These are phyloP conservation scores for Myotis pilosus DNA, from an alignment of 2,797 vertebrate genomes.

Conservation along the genomic window DNA sequence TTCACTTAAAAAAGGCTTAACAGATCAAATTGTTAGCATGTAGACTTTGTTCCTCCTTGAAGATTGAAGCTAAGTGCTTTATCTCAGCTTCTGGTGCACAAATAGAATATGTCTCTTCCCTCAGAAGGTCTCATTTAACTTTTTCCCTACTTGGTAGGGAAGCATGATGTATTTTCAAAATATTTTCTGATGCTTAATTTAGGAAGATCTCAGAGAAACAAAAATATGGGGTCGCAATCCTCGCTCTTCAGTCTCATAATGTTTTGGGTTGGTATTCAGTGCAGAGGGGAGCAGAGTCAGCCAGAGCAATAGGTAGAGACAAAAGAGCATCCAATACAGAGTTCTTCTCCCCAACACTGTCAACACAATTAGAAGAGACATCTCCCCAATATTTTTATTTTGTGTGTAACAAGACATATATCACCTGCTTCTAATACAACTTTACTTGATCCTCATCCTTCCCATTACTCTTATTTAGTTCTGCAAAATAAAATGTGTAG, in stretches of 20 bases:
- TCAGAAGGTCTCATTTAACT: background rate
- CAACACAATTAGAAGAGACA: background rate
- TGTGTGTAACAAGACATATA: background rate
- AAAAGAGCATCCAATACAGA: background rate
- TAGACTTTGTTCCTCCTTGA: background rate
- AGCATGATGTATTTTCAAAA: background rate
- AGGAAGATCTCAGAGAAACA: slow-evolving; percentile 4
- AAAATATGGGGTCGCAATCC: background rate
- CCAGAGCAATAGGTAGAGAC: background rate
- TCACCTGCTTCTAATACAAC: background rate
- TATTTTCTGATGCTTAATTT: background rate
- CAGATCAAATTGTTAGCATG: background rate
- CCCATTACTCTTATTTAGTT: background rate
- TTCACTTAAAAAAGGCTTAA: slow-evolving; percentile 13
- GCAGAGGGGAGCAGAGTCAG: background rate
- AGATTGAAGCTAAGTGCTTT: background rate
- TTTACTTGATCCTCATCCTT: background rate
- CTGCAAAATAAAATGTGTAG: background rate
- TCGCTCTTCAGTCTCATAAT: background rate
- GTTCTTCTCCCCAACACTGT: background rate
- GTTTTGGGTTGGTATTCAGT: background rate
- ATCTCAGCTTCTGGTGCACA: background rate
- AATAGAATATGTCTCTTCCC: background rate
- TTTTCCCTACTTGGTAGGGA: background rate
- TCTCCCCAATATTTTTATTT: background rate